Conservation (phyloP, 2,113 vertebrate species). For the Brienomyrus brachyistius region DNA sequence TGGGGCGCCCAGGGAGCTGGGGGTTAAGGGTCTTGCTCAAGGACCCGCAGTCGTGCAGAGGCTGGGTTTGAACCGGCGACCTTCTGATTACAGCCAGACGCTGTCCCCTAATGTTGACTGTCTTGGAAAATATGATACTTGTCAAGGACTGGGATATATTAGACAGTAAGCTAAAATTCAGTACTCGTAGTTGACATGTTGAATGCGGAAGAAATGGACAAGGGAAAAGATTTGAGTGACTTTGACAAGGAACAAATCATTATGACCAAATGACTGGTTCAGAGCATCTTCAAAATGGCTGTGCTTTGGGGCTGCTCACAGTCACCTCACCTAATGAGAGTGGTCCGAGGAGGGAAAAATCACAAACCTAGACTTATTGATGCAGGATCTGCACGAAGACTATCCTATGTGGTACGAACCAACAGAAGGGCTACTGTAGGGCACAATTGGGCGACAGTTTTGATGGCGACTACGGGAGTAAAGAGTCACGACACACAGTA, state of each 20-base stretch:
- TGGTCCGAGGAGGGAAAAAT: neutral
- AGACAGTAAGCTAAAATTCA: neutral
- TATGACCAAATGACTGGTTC: neutral
- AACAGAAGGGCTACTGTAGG: neutral
- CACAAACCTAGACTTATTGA: neutral
- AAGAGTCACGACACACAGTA: neutral
- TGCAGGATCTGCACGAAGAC: neutral
- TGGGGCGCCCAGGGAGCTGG: too few relatives aligned
- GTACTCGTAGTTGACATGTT: neutral
- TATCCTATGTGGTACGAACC: neutral
- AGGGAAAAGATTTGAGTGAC: neutral
- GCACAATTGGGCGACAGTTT: neutral
- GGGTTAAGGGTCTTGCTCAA: too few relatives aligned
- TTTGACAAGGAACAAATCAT: neutral
- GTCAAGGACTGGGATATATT: neutral
- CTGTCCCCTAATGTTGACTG: neutral
- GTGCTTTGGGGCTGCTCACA: neutral
- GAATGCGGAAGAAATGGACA: neutral
- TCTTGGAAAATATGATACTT: neutral
- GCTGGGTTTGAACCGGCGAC: too few relatives aligned
- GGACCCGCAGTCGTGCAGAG: too few relatives aligned
- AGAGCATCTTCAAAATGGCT: neutral
- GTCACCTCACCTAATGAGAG: neutral
- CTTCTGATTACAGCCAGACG: too few relatives aligned
- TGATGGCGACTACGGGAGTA: neutral